These are phyloP conservation scores for Biston betularia DNA, from an alignment of 2,888 invertebrate species.

Conservation along the genomic window DNA sequence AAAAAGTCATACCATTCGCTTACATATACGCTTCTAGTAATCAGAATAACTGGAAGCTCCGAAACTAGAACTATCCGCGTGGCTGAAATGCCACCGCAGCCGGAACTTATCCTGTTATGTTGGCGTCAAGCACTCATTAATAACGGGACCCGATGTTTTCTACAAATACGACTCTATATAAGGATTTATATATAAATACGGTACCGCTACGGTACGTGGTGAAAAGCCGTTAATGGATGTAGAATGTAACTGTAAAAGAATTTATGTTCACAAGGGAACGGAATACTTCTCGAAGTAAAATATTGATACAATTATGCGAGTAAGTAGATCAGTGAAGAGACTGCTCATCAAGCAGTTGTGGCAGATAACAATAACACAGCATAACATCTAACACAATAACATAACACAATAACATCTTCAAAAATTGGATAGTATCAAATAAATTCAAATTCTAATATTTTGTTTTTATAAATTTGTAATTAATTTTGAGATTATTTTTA, in stretches of 20 bases:
- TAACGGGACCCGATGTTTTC: slow-evolving; percentile 45
- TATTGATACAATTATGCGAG: not conserved
- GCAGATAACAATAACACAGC: too few relatives aligned
- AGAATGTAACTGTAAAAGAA: slow-evolving; percentile 16
- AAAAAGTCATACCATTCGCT: too few relatives aligned
- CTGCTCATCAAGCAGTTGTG: too few relatives aligned
- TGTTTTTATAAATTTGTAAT: too few relatives aligned
- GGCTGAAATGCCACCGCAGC: slow-evolving; percentile 65
- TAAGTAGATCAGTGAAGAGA: not conserved
- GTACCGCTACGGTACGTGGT: slow-evolving; percentile 15
- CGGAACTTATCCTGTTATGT: slow-evolving; percentile 63
- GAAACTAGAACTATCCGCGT: slow-evolving; percentile 64
- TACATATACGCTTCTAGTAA: too few relatives aligned
- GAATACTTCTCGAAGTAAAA: too few relatives aligned
- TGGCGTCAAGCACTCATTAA: slow-evolving; percentile 60
- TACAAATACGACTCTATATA: slow-evolving; percentile 30
- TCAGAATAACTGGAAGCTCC: slow-evolving; percentile 9
- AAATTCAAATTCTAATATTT: too few relatives aligned
- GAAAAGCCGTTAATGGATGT: slow-evolving; percentile 19
- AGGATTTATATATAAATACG: slow-evolving; percentile 19
- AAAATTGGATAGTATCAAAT: too few relatives aligned
- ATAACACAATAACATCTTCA: too few relatives aligned
- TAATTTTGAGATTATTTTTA: too few relatives aligned
- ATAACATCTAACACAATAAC: too few relatives aligned
- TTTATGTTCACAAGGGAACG: not conserved